A percentile compares a stretch with the other conserved stretches of the same genome.
phyloP scores from a whole-genome alignment of 2,888 invertebrate species.

The Drosophila conformis region DNA sequence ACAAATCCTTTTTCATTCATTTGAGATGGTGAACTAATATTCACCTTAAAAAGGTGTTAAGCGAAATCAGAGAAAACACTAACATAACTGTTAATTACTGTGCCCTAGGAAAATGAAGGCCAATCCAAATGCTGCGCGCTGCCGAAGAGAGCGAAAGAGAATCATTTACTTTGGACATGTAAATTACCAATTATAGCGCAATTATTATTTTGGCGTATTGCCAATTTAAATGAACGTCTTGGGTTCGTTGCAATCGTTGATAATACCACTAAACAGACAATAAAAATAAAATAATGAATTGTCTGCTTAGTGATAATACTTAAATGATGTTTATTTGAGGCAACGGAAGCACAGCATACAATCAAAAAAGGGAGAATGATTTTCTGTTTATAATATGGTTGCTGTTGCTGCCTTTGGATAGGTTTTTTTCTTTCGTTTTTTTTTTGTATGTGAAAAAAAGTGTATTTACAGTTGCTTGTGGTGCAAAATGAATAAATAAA shows the following conservation, averaged over 20 bases:
- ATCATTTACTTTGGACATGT: background rate
- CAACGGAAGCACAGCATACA: background rate
- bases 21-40: background rate
- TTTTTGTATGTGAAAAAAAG: background rate
- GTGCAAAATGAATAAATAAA: background rate
- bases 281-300: too few species aligned
- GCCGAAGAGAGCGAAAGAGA: background rate
- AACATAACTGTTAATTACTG: background rate
- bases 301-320: background rate
- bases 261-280: background rate
- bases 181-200: background rate
- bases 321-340: background rate
- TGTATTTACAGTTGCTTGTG: background rate
- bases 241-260: background rate
- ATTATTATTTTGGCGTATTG: background rate
- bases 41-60: background rate
- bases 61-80: background rate
- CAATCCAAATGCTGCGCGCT: background rate
- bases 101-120: background rate
- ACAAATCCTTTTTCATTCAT: background rate
- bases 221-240: background rate
- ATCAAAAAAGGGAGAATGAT: background rate
- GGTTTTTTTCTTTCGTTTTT: background rate
- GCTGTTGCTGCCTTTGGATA: background rate
- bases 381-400: background rate